phyloP scores from a whole-genome alignment of 2,113 vertebrate species.

The Chionomys nivalis region DNA sequence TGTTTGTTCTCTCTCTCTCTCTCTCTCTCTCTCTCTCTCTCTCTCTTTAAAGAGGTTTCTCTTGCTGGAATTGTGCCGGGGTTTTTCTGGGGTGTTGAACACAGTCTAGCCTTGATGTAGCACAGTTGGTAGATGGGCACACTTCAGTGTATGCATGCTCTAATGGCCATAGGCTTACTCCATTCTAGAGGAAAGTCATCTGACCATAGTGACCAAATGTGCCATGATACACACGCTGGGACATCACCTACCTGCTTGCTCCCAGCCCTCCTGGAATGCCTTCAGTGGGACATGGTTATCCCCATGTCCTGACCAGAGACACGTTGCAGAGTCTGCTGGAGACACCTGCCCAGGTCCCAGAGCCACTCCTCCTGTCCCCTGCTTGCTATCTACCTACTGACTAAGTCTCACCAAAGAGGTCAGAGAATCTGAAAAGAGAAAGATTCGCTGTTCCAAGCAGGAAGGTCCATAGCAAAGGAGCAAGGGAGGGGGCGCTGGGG shows the following conservation, averaged over 20 bases:
- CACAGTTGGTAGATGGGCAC: not conserved
- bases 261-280: not conserved
- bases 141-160: no score
- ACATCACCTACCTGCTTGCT: not conserved
- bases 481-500: no score
- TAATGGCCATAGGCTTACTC: no score
- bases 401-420: conserved; percentile 63
- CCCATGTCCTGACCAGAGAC: conserved; percentile 32
- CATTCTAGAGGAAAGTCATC: not conserved
- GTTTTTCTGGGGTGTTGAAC: not conserved
- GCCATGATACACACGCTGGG: not conserved
- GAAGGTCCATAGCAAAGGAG: no score
- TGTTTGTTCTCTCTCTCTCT: no score
- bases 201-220: not conserved
- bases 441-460: not conserved
- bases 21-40: no score
- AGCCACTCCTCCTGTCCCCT: conserved; percentile 21
- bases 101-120: not conserved
- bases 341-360: not conserved
- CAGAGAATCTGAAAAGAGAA: conserved; percentile 47
- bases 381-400: conserved; percentile 56
- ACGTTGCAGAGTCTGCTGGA: not conserved
- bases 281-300: conserved; percentile 41
- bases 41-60: conserved; percentile 17
- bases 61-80: conserved; percentile 72